Evolutionary conservation across 2,888 invertebrate genomes (phyloP), one percentile per base, ranked within the genome.

Genomic region (Noctua janthina): DNA sequence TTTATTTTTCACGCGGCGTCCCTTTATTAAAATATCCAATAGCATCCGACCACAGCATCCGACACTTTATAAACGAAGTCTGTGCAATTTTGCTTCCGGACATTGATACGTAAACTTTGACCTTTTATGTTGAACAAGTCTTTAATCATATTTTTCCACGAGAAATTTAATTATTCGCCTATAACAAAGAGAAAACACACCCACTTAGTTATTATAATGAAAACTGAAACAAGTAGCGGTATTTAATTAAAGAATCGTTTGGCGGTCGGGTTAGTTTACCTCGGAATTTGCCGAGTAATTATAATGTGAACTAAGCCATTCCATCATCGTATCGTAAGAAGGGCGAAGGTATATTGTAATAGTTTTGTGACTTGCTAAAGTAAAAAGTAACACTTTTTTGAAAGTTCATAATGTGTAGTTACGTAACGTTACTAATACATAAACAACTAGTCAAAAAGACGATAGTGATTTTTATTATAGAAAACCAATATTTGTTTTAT

Each of bases 321-420:
- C 86, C 89, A 91, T 90, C 90, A 90, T 87, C 81, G 64, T 35
- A 85, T 87, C 84, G 81, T 83, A 76, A 79, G 83, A 88, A 85
- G 71, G 77, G 74, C 23, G 51, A 79, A 87, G 82, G 72, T 69
- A 80, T 76, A 83, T 86, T 78, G 66, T 71, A 78, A 76, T 54
- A 76, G 66, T 17, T 81, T 81, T 81, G 56, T 70, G 35, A 68
- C 8, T 59, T 29, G 11, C 13, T 62, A n/a, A 51, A 76, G 59
- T 76, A 75, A 3, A 23, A 68, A 68, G 15, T 7, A n/a, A 13
- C 29, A 8, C 15, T 20, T 66, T 66, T 39, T 66, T 66, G 6
- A 66, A 66, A 5, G 11, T 23, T 11, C 39, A 23, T 67, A 39
- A 67, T 35, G 0, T 39, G 39, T 39, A 35, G 35, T 35, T 17